A percentile compares a stretch with the other conserved stretches of the same genome.
phyloP scores from a whole-genome alignment of 2,113 vertebrate genomes.

The Albula glossodonta region DNA sequence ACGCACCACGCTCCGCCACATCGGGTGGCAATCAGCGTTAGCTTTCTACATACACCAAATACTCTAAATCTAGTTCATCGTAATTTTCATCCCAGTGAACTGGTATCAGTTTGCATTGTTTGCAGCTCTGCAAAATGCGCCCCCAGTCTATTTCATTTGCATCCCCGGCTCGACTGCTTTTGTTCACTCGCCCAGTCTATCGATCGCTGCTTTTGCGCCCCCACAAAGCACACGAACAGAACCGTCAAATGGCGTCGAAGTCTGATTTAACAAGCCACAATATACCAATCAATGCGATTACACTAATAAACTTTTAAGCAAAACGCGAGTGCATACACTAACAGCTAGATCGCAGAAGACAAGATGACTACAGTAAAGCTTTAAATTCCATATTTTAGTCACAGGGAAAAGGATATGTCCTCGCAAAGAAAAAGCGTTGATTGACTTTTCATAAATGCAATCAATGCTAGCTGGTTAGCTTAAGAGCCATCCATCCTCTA shows the following conservation, averaged over 20 bases:
- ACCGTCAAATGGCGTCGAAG: neutral
- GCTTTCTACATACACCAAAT: neutral
- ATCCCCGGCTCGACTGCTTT: slow-evolving; percentile 60
- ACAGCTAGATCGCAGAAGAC: neutral
- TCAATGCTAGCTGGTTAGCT: neutral
- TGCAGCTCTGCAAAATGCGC: slow-evolving; percentile 55
- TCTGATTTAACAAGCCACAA: neutral
- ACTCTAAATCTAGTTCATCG: neutral
- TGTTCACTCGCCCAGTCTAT: slow-evolving; percentile 53
- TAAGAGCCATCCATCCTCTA: neutral
- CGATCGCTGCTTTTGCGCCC: neutral
- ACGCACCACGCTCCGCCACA: neutral
- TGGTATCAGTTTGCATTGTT: slow-evolving; percentile 53
- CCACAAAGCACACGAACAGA: neutral
- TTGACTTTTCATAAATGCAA: neutral
- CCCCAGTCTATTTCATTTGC: slow-evolving; percentile 58
- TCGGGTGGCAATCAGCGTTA: neutral
- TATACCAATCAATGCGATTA: neutral
- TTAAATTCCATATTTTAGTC: neutral
- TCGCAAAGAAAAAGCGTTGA: neutral
- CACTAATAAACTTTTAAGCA: neutral
- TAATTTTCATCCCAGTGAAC: neutral
- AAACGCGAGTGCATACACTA: neutral
- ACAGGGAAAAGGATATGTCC: neutral
- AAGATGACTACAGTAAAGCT: neutral